Evolutionary conservation across 2,113 vertebrate genomes (phyloP).

Genomic region (Pachycephala philippinensis): DNA sequence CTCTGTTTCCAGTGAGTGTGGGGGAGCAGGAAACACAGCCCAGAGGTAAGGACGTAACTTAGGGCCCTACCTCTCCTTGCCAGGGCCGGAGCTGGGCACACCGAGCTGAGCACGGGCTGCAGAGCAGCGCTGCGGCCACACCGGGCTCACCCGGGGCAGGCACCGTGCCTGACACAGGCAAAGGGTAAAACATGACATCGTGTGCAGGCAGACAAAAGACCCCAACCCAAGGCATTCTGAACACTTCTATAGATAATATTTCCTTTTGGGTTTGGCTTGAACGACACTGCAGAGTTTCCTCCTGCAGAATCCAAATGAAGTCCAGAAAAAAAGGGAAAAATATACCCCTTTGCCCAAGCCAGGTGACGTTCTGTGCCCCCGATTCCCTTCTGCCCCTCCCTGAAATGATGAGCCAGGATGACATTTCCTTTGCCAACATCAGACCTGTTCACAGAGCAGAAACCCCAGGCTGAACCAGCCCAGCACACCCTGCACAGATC

Average conservation of each 20-base stretch:
- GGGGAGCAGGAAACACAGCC: background rate
- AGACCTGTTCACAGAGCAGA: background rate
- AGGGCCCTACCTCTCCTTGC: background rate
- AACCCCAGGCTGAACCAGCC: fast-evolving
- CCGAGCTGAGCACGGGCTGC: background rate
- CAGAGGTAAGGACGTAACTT: background rate
- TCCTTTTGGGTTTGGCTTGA: background rate
- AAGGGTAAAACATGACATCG: background rate
- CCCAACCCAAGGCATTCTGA: background rate
- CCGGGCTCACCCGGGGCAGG: fast-evolving
- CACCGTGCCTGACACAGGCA: fast-evolving
- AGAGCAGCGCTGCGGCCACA: fast-evolving
- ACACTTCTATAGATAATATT: background rate
- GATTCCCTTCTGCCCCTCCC: background rate
- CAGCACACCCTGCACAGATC: fast-evolving
- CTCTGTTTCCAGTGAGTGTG: background rate
- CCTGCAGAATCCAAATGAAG: background rate
- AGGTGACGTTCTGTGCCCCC: background rate
- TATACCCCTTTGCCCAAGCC: background rate
- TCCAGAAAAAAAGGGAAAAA: background rate
- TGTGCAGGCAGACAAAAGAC: background rate
- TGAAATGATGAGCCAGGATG: background rate
- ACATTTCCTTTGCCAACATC: background rate
- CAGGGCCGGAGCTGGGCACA: background rate
- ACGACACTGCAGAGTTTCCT: background rate